Conservation (phyloP, 2,113 vertebrate species). For the Chloropsis hardwickii region DNA sequence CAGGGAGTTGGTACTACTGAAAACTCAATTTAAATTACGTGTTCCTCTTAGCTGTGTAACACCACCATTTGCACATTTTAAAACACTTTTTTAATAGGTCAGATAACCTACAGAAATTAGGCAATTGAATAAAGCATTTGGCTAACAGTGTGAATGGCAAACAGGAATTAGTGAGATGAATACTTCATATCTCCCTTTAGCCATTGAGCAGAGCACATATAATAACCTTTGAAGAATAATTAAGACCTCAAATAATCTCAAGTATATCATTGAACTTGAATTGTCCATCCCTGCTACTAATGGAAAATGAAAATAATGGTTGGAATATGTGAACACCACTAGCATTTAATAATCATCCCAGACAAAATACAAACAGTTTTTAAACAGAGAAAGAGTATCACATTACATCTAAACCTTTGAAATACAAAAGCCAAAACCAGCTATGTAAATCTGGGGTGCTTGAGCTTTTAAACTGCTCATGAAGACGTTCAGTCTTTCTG, state of each 20-base stretch:
- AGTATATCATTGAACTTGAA: neutral
- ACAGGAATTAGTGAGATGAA: neutral
- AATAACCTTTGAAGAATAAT: constrained; percentile 14
- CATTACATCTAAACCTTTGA: neutral
- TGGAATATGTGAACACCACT: neutral
- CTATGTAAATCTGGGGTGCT: neutral
- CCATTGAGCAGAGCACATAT: neutral
- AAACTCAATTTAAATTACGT: neutral
- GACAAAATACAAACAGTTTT: neutral
- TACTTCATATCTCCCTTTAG: neutral
- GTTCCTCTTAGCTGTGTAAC: neutral
- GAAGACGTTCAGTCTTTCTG: neutral
- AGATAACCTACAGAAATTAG: neutral
- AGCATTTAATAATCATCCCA: constrained; percentile 3
- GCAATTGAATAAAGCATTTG: neutral
- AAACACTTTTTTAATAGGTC: neutral
- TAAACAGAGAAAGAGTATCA: neutral
- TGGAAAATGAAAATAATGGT: constrained; percentile 13
- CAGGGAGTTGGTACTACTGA: neutral
- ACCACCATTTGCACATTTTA: neutral
- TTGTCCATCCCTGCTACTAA: neutral
- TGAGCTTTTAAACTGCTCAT: neutral
- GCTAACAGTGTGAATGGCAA: neutral
- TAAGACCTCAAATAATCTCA: constrained; percentile 13
- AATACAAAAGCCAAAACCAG: constrained; percentile 1